Base-by-base conservation (phyloP, 2,113 vertebrate genomes). In the Lepidothrix coronata region DNA sequence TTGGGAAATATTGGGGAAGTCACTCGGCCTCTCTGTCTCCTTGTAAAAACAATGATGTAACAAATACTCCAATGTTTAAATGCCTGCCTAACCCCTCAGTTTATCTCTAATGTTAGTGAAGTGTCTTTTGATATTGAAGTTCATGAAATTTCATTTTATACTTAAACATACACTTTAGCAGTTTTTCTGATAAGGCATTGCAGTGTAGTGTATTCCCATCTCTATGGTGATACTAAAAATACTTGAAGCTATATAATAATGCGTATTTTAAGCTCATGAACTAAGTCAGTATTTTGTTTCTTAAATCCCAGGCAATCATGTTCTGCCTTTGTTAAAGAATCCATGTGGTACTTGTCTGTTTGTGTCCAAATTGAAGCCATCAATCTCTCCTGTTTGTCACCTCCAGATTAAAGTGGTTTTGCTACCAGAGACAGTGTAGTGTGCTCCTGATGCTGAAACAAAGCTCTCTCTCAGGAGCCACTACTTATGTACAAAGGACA, bases 331-430 rank as follows among this genome's bases (percentile, higher is more conserved):
- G 81, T 66, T 76, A 58, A 82, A 82, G 74, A 93, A 93, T 79
- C 77, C 75, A 49, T 9, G n/a, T 48, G 35, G 41, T 51, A 49
- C 51, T 83, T 71, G 30, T 35, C n/a, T 79, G 49, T 9, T 13
- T 31, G 66, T 57, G 41, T n/a, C 55, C 59, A 88, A 92, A 90
- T n/a, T 55, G 79, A 85, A 97, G 31, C 72, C 54, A 93, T 92
- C 88, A 91, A 93, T 93, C 85, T 90, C 72, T 85, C 15, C 71
- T 61, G n/a, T 91, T 96, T 93, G 88, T 79, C 85, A 88, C 54
- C 22, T 79, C 58, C 49, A 83, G 58, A 95, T 85, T 94, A 91
- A 85, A 94, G 66, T 39, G 75, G 35, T 33, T 96, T 81, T 82
- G 41, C 85, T 80, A 3, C 49, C 31, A 82, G 66, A 52, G 61